These are phyloP conservation scores for Corticium candelabrum DNA, from an alignment of 37 sponge, comb jelly and placozoan genomes.

Conservation along the genomic window DNA sequence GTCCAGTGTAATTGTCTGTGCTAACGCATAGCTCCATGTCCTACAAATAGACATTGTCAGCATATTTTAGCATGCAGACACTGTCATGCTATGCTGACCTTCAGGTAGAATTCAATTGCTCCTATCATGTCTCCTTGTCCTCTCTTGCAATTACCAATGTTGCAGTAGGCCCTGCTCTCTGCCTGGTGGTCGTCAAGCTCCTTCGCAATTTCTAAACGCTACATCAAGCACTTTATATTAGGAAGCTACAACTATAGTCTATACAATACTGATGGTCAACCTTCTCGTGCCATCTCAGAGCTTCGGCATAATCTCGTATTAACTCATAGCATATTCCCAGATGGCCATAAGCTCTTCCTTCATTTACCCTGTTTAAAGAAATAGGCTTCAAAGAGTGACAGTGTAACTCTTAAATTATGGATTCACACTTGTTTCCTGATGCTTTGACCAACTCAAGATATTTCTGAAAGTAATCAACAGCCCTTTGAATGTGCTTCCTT, in stretches of 20 bases:
- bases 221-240: too few species aligned
- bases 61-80: too few species aligned
- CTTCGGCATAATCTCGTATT: constrained; percentile 37
- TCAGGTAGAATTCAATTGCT: constrained; percentile 42
- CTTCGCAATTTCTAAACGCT: constrained; percentile 46
- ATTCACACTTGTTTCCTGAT: constrained; percentile 40
- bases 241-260: too few species aligned
- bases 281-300: constrained; percentile 45
- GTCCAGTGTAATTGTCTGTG: constrained; percentile 13
- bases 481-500: constrained; percentile 21
- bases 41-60: too few species aligned
- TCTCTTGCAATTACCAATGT: constrained; percentile 61
- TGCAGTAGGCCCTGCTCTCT: constrained; percentile 42
- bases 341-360: constrained; percentile 48
- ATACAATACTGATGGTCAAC: constrained; percentile 19
- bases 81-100: constrained; percentile 37
- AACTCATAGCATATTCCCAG: constrained; percentile 55
- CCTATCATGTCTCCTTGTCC: constrained; percentile 25
- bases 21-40: constrained; percentile 23
- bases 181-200: constrained; percentile 22
- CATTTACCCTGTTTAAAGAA: constrained; percentile 31
- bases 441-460: constrained; percentile 45
- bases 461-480: constrained; percentile 49
- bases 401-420: too few species aligned
- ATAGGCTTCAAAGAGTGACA: background rate